These are phyloP conservation scores for Lagorchestes hirsutus DNA, from an alignment of 2,797 vertebrate genomes.

Conservation along the genomic window DNA sequence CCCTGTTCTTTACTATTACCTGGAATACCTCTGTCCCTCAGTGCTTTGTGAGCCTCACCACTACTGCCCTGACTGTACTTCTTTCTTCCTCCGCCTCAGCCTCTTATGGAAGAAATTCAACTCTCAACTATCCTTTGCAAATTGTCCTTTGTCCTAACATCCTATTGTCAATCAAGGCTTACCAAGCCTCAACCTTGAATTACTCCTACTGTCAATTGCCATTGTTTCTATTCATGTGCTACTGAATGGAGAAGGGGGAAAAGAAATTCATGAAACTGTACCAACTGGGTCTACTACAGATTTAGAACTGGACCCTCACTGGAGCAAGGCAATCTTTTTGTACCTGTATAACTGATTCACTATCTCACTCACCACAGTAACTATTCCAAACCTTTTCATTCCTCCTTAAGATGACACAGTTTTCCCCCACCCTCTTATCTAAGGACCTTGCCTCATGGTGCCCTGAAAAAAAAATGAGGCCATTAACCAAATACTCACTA, in stretches of 20 bases:
- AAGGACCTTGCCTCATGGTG: not conserved
- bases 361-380: not conserved
- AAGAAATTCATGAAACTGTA: not conserved
- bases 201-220: not conserved
- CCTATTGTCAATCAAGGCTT: not conserved
- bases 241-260: not conserved
- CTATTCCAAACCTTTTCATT: not conserved
- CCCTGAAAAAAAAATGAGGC: not conserved
- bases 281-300: not conserved
- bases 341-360: too few relatives aligned
- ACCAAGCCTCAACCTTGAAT: not conserved
- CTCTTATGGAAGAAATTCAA: too few relatives aligned
- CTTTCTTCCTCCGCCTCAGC: too few relatives aligned
- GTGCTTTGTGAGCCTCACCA: too few relatives aligned
- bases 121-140: too few relatives aligned
- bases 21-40: too few relatives aligned
- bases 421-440: not conserved
- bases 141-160: too few relatives aligned
- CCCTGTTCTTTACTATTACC: too few relatives aligned
- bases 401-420: not conserved
- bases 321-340: too few relatives aligned
- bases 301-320: too few relatives aligned
- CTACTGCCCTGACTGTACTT: too few relatives aligned
- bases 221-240: not conserved
- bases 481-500: not conserved